These are phyloP conservation scores for Galeruca laticollis DNA, from an alignment of 2,888 invertebrate genomes.

Conservation along the genomic window DNA sequence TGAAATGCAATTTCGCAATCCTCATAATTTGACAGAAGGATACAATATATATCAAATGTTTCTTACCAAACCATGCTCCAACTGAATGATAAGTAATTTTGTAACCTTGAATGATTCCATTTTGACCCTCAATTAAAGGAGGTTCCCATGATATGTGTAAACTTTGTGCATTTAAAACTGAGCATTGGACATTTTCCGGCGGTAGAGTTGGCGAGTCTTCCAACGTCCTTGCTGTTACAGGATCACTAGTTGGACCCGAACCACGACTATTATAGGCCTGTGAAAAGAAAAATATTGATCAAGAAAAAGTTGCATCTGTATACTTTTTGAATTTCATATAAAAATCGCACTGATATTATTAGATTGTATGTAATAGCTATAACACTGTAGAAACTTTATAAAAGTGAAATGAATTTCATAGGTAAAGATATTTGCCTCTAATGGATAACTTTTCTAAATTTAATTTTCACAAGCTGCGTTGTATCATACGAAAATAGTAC, in stretches of 20 bases:
- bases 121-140: constrained; percentile 83
- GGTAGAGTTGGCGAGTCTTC: constrained; percentile 91
- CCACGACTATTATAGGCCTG: constrained; percentile 90
- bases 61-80: constrained; percentile 83
- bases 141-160: constrained; percentile 89
- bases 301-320: no score
- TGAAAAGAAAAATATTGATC: no score
- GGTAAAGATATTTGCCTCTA: no score
- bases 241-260: constrained; percentile 86
- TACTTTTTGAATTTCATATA: no score
- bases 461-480: no score
- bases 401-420: no score
- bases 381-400: neutral
- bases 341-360: neutral
- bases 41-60: neutral
- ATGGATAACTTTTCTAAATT: no score
- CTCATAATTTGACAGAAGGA: neutral
- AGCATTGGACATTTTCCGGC: constrained; percentile 85
- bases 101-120: constrained; percentile 87
- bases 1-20: no score
- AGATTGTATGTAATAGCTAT: neutral
- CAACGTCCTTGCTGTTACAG: constrained; percentile 82
- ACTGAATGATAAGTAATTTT: constrained; percentile 85
- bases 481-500: no score
- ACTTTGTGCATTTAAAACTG: constrained; percentile 85